Evolutionary conservation across 2,888 invertebrate species (phyloP).

Genomic region (Pelosia muscerda): DNA sequence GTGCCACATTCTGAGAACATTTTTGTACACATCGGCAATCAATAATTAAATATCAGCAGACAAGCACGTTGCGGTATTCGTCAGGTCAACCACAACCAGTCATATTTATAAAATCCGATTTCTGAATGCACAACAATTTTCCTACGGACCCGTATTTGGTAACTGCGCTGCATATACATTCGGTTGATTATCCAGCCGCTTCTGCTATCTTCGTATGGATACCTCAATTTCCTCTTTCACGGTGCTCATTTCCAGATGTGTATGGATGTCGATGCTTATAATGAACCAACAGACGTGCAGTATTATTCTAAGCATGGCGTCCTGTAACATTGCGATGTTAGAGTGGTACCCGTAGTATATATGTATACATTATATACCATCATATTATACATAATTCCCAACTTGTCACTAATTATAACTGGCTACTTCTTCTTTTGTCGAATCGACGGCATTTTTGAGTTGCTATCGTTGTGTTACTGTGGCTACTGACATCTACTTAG

Average conservation of each 20-base stretch:
- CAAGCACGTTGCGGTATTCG: neutral
- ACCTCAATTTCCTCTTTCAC: neutral
- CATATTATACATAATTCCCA: too few relatives aligned
- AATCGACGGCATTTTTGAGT: too few relatives aligned
- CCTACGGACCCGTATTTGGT: neutral
- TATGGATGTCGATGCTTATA: neutral
- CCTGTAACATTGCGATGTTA: neutral
- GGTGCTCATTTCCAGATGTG: neutral
- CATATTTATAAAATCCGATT: neutral
- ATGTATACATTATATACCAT: too few relatives aligned
- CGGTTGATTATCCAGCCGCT: neutral
- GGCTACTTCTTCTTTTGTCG: too few relatives aligned
- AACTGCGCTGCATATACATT: neutral
- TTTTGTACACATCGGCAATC: too few relatives aligned
- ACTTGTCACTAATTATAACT: too few relatives aligned
- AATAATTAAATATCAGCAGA: too few relatives aligned
- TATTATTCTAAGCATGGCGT: neutral
- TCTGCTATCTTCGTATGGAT: neutral
- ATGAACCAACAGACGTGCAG: neutral
- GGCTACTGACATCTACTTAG: too few relatives aligned
- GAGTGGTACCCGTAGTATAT: neutral
- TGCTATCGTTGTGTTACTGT: too few relatives aligned
- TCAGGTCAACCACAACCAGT: neutral
- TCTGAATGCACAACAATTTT: neutral
- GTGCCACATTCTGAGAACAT: too few relatives aligned